A percentile compares a stretch with the other conserved stretches of the same genome.
phyloP scores from a whole-genome alignment of 2,113 vertebrate species.

The Erpornis zantholeuca region DNA sequence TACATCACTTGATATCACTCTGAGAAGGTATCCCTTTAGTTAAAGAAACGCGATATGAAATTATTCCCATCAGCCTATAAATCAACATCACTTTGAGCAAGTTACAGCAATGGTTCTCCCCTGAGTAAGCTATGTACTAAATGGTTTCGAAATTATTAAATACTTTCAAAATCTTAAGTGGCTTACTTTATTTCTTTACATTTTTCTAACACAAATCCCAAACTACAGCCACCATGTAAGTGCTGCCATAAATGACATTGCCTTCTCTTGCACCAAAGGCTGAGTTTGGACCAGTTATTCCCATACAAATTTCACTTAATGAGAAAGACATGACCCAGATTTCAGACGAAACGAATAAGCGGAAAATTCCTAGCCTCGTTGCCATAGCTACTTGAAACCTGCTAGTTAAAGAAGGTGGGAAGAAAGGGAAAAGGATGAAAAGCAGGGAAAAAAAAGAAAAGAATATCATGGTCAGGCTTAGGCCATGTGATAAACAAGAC shows the following conservation, averaged over 20 bases:
- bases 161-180: neutral
- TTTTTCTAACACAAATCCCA: neutral
- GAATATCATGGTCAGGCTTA: neutral
- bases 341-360: neutral
- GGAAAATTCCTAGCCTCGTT: neutral
- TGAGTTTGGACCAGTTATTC: neutral
- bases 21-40: neutral
- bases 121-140: neutral
- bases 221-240: neutral
- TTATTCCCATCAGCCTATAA: neutral
- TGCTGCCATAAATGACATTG: neutral
- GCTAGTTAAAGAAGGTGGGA: neutral
- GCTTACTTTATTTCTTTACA: neutral
- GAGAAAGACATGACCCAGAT: neutral
- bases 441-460: neutral
- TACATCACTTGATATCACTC: neutral
- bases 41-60: neutral
- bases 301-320: neutral
- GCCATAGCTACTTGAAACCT: constrained; percentile 23
- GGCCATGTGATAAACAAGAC: neutral
- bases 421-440: neutral
- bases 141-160: neutral
- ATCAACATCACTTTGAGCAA: neutral
- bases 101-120: neutral
- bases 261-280: neutral